These are phyloP conservation scores for Anthopleura xanthogrammica DNA, from an alignment of 92 coral and sea anemone species.

Conservation along the genomic window DNA sequence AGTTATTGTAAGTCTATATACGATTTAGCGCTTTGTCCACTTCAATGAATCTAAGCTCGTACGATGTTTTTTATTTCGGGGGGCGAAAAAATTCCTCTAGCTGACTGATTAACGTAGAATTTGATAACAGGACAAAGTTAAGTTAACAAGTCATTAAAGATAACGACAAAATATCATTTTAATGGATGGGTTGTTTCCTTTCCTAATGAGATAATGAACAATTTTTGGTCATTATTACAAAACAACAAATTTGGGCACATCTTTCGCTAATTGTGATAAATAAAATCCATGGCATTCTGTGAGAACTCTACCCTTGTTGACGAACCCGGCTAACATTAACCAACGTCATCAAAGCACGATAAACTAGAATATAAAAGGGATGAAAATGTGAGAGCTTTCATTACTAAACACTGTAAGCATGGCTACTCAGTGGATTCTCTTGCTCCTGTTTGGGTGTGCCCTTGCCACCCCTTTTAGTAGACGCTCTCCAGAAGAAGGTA, in stretches of 20 bases:
- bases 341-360: not conserved
- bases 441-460: slow-evolving; percentile 18
- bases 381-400: not conserved
- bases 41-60: no score
- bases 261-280: no score
- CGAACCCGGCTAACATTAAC: not conserved
- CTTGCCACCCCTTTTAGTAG: slow-evolving; percentile 9
- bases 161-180: no score
- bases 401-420: not conserved
- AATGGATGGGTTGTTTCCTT: not conserved
- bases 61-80: no score
- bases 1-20: no score
- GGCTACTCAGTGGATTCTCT: slow-evolving; percentile 7
- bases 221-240: no score
- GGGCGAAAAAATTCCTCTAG: no score
- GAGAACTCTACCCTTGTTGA: not conserved
- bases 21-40: no score
- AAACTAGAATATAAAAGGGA: not conserved
- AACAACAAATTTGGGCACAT: no score
- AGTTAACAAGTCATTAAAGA: no score
- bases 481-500: slow-evolving; percentile 9
- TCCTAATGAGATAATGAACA: not conserved
- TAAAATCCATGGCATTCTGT: not conserved
- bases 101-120: no score
- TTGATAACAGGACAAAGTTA: no score